These are phyloP conservation scores for Adelphocoris suturalis DNA, from an alignment of 2,888 invertebrate genomes.

Conservation along the genomic window DNA sequence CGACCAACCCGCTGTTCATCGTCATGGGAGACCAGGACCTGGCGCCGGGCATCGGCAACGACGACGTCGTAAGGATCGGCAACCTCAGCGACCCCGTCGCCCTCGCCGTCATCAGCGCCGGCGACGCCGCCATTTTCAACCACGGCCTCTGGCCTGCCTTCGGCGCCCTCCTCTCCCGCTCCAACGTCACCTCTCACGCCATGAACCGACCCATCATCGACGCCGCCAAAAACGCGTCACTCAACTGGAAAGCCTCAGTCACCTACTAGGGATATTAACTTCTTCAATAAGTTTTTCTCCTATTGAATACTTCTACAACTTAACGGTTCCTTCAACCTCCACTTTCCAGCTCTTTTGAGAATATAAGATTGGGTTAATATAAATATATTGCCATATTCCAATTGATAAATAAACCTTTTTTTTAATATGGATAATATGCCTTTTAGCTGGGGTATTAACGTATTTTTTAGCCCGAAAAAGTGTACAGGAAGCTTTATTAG, in stretches of 20 bases:
- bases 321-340: too few species aligned
- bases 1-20: slow-evolving; percentile 32
- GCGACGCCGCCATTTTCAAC: slow-evolving; percentile 45
- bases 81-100: slow-evolving; percentile 15
- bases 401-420: too few species aligned
- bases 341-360: too few species aligned
- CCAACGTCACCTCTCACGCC: slow-evolving; percentile 49
- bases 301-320: too few species aligned
- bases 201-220: slow-evolving; percentile 13
- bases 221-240: slow-evolving; percentile 36
- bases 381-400: too few species aligned
- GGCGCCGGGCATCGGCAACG: not conserved
- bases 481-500: too few species aligned
- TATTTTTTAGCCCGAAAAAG: too few species aligned
- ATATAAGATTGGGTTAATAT: too few species aligned
- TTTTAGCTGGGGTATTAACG: too few species aligned
- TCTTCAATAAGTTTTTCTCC: too few species aligned
- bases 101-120: slow-evolving; percentile 24
- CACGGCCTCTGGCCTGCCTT: slow-evolving; percentile 40
- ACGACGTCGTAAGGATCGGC: not conserved
- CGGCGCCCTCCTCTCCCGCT: slow-evolving; percentile 37
- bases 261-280: not conserved
- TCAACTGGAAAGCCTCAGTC: slow-evolving; percentile 40
- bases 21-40: slow-evolving; percentile 11
- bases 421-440: too few species aligned